Evolutionary conservation across 2,113 vertebrate species (phyloP).

Genomic region (Neopipo cinnamomea): DNA sequence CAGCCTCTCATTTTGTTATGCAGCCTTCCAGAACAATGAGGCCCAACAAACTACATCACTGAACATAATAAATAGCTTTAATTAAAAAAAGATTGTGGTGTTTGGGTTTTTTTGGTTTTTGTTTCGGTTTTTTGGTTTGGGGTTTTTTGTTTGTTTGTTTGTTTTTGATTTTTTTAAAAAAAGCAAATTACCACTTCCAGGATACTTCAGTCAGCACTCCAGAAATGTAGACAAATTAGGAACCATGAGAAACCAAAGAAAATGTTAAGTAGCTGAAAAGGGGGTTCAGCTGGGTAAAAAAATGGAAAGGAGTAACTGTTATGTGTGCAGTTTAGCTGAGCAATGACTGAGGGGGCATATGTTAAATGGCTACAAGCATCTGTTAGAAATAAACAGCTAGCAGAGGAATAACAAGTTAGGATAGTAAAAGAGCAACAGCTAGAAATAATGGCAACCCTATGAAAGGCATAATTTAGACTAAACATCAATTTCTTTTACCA

Average conservation of each 20-base stretch:
- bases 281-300: not conserved
- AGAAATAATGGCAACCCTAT: conserved; percentile 2
- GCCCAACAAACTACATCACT: rapidly evolving
- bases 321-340: not conserved
- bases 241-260: not conserved
- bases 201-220: not conserved
- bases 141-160: too few relatives aligned
- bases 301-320: not conserved
- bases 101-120: too few relatives aligned
- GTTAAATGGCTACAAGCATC: conserved; percentile 13
- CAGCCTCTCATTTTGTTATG: not conserved
- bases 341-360: not conserved
- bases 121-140: not conserved
- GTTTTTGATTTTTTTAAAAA: not conserved
- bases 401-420: conserved; percentile 11
- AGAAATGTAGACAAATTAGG: not conserved
- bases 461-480: conserved; percentile 5
- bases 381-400: conserved; percentile 44
- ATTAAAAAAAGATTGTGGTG: not conserved
- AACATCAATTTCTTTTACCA: not conserved
- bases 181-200: not conserved
- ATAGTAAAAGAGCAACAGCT: not conserved
- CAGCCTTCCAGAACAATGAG: not conserved
- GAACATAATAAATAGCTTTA: not conserved
- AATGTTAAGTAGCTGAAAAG: conserved; percentile 15